Evolutionary conservation across 2,113 vertebrate genomes (phyloP).

Genomic region (Ornithorhynchus anatinus): DNA sequence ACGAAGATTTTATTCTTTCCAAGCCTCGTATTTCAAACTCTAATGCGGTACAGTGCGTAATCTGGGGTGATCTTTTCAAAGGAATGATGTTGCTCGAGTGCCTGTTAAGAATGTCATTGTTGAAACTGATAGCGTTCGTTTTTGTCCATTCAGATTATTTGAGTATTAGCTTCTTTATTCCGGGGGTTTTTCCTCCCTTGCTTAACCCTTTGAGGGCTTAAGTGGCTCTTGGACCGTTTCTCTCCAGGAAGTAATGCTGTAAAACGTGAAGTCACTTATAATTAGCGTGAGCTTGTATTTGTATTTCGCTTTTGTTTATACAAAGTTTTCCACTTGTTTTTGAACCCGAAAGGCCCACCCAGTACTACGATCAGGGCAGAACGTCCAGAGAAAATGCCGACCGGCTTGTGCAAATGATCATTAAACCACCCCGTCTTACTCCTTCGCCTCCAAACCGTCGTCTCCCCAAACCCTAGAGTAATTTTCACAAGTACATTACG

Average conservation of each 20-base stretch:
- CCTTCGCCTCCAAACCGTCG: slow-evolving; percentile 65
- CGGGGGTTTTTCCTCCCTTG: slow-evolving; percentile 53
- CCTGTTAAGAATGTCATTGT: slow-evolving; percentile 37
- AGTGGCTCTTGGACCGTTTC: slow-evolving; percentile 65
- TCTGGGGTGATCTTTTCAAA: slow-evolving; percentile 30
- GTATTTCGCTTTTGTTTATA: slow-evolving; percentile 52
- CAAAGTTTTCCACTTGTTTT: slow-evolving; percentile 57
- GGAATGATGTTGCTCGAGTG: slow-evolving; percentile 24
- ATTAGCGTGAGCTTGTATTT: slow-evolving; percentile 55
- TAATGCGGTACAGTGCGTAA: slow-evolving; percentile 21
- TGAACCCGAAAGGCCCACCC: slow-evolving; percentile 35
- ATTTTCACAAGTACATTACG: slow-evolving; percentile 69
- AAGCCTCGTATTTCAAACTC: slow-evolving; percentile 35
- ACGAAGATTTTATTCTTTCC: slow-evolving; percentile 22
- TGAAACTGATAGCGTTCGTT: slow-evolving; percentile 43
- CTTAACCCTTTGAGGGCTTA: slow-evolving; percentile 52
- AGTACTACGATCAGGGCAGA: slow-evolving; percentile 48
- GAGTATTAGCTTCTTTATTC: slow-evolving; percentile 57
- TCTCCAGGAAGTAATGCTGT: slow-evolving; percentile 49
- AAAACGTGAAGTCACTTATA: slow-evolving; percentile 50
- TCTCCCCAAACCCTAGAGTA: slow-evolving; percentile 57
- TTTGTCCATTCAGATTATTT: slow-evolving; percentile 59
- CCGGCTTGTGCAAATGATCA: slow-evolving; percentile 62
- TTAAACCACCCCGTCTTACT: slow-evolving; percentile 62
- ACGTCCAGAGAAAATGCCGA: slow-evolving; percentile 41